These are phyloP conservation scores for Diarsia mendica DNA, from an alignment of 2,888 invertebrate genomes.

Conservation along the genomic window DNA sequence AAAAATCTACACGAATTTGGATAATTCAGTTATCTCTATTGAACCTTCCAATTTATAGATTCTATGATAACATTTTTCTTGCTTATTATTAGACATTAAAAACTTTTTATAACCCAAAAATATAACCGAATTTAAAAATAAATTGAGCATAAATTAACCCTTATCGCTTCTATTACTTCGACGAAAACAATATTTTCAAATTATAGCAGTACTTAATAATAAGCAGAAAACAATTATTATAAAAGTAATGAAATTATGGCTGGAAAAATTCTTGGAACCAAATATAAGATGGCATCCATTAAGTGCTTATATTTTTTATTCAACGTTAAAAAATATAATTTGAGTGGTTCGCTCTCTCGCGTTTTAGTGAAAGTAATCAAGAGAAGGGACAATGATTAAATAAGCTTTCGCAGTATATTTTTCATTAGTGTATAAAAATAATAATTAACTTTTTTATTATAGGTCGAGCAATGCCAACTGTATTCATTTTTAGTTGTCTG, in stretches of 20 bases:
- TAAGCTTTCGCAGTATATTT: slow-evolving; percentile 47
- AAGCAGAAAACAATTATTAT: slow-evolving; percentile 50
- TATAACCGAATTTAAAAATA: slow-evolving; percentile 13
- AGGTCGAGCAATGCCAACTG: background rate
- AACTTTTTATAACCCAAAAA: slow-evolving; percentile 3
- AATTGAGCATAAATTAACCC: slow-evolving; percentile 46
- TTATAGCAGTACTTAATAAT: slow-evolving; percentile 48
- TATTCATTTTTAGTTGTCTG: background rate
- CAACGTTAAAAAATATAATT: slow-evolving; percentile 64
- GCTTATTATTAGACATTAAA: background rate
- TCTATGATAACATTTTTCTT: background rate
- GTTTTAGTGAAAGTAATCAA: slow-evolving; percentile 70
- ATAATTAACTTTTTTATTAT: slow-evolving; percentile 26
- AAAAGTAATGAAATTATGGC: slow-evolving; percentile 55
- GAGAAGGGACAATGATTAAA: slow-evolving; percentile 70
- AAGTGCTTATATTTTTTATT: slow-evolving; percentile 61
- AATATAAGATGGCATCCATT: slow-evolving; percentile 53
- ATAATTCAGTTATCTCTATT: background rate
- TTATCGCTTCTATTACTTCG: slow-evolving; percentile 8
- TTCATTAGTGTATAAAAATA: slow-evolving; percentile 43
- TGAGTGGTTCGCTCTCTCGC: slow-evolving; percentile 60
- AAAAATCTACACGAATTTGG: background rate
- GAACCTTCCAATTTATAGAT: background rate
- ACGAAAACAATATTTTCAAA: slow-evolving; percentile 49
- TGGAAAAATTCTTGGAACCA: slow-evolving; percentile 38